Conservation (phyloP, 2,113 vertebrate species). For the Pontoporia blainvillei region DNA sequence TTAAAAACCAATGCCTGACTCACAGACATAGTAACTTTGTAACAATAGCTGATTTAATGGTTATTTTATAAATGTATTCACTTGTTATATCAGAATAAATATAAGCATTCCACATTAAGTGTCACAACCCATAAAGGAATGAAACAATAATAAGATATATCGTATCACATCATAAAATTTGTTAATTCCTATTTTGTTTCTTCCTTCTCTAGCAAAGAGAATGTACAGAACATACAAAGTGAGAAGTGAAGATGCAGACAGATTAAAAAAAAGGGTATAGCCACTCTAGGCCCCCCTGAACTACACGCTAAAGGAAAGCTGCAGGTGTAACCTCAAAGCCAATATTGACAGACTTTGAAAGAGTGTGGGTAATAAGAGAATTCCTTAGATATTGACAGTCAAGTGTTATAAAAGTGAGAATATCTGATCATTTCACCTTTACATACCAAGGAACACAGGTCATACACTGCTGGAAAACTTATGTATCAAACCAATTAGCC, state of each 20-base stretch:
- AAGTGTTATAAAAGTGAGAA: background rate
- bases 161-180: background rate
- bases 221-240: background rate
- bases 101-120: background rate
- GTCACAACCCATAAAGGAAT: background rate
- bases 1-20: background rate
- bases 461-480: background rate
- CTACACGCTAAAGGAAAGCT: background rate
- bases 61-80: background rate
- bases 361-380: background rate
- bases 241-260: background rate
- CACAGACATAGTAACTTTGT: background rate
- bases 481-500: background rate
- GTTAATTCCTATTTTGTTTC: background rate
- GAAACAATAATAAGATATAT: background rate
- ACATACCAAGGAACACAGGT: background rate
- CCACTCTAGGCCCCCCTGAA: background rate
- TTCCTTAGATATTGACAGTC: background rate
- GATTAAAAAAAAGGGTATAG: background rate
- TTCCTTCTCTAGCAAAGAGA: background rate
- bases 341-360: background rate
- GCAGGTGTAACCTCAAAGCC: background rate
- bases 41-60: background rate
- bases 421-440: background rate
- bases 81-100: background rate